Evolutionary conservation across 2,113 vertebrate genomes (phyloP).

Genomic region (Gymnobelideus leadbeateri): DNA sequence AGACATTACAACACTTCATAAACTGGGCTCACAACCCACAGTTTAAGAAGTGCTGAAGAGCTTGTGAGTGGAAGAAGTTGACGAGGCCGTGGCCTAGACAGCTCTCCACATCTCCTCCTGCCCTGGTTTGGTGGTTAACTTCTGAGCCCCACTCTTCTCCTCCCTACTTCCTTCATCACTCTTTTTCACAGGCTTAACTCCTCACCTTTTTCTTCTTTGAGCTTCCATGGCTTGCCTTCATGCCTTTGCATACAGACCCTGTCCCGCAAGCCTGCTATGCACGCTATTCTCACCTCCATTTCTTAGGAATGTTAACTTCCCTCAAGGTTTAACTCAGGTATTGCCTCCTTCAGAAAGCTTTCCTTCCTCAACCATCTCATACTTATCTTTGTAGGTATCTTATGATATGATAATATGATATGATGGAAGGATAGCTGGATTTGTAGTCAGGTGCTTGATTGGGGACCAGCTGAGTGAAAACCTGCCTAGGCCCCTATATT

Average conservation of each 20-base stretch:
- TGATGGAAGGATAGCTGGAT: not conserved
- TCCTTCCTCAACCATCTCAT: not conserved
- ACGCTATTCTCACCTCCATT: not conserved
- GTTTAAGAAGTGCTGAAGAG: too few relatives aligned
- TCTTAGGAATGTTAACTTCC: not conserved
- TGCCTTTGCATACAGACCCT: not conserved
- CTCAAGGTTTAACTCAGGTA: not conserved
- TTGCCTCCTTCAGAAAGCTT: not conserved
- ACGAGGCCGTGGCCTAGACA: too few relatives aligned
- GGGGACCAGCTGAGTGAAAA: not conserved
- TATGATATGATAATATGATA: too few relatives aligned
- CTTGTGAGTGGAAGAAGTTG: too few relatives aligned
- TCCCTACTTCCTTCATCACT: not conserved
- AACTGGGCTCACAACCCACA: too few relatives aligned
- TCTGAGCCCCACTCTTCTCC: not conserved
- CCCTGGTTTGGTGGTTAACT: not conserved
- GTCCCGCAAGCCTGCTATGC: not conserved
- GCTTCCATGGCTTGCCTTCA: not conserved
- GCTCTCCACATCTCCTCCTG: not conserved
- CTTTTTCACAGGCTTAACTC: not conserved
- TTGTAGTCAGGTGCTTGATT: not conserved
- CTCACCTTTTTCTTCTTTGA: not conserved
- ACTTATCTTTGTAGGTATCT: not conserved
- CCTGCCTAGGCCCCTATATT: not conserved
- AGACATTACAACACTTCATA: too few relatives aligned